Evolutionary conservation across 2,888 invertebrate genomes (phyloP).

Genomic region (Acleris literana): DNA sequence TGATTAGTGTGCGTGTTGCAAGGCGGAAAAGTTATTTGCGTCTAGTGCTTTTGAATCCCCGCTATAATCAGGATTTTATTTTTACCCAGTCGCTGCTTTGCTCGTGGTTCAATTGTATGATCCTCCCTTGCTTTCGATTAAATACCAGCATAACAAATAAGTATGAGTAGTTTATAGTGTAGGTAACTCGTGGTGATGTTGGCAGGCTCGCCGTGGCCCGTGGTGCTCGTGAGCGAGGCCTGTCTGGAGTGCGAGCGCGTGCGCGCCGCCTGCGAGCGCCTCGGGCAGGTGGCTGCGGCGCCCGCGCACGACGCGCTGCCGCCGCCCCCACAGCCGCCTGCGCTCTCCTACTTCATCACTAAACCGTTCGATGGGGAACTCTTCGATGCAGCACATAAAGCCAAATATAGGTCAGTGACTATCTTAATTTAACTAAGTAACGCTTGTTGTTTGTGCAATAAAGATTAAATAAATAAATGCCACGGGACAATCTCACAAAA

Average conservation of each 20-base stretch:
- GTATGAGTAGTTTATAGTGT: neutral
- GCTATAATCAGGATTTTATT: too few species aligned
- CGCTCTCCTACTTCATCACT: constrained; percentile 84
- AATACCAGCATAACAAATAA: too few species aligned
- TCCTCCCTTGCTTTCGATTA: too few species aligned
- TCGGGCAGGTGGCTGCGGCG: constrained; percentile 73
- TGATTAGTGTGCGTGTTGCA: too few species aligned
- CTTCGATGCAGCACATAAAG: constrained; percentile 86
- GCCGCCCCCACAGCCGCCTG: constrained; percentile 63
- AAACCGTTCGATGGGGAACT: constrained; percentile 89
- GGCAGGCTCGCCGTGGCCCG: constrained; percentile 70
- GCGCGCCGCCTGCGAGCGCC: constrained; percentile 77
- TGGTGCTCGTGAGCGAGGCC: constrained; percentile 76
- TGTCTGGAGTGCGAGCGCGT: constrained; percentile 79
- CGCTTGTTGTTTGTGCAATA: too few species aligned
- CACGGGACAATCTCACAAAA: too few species aligned
- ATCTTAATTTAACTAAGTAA: too few species aligned
- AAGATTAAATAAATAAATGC: too few species aligned
- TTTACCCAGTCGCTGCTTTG: too few species aligned
- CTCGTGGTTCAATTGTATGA: too few species aligned
- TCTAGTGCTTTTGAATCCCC: too few species aligned
- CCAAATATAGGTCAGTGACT: constrained; percentile 71
- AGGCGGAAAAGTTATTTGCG: too few species aligned
- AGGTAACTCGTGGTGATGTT: constrained; percentile 37
- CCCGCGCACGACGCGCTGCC: constrained; percentile 69